phyloP scores from a whole-genome alignment of 2,797 vertebrate genomes.

The Hemibagrus guttatus region DNA sequence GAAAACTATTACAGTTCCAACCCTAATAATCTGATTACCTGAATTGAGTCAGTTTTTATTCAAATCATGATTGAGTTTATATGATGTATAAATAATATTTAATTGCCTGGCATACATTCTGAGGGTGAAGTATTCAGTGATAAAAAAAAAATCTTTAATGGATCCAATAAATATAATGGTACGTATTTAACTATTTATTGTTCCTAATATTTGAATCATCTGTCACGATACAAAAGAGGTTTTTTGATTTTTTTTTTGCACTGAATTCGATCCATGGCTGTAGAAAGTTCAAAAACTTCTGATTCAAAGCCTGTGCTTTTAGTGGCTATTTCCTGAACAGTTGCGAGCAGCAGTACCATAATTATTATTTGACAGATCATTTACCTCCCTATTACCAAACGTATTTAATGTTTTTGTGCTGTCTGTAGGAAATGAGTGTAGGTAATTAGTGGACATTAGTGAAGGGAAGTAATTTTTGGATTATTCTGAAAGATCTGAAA shows the following conservation, averaged over 20 bases:
- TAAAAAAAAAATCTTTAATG: not conserved
- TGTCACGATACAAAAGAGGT: not conserved
- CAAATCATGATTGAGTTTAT: not conserved
- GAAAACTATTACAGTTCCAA: not conserved
- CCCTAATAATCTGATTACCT: not conserved
- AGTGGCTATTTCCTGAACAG: not conserved
- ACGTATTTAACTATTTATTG: not conserved
- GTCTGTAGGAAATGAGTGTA: not conserved
- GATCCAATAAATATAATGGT: not conserved
- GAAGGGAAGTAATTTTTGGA: conserved; percentile 23
- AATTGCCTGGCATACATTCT: not conserved
- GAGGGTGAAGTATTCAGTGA: not conserved
- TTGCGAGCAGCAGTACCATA: conserved; percentile 15
- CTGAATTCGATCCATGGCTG: not conserved
- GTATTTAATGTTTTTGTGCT: not conserved
- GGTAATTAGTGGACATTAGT: conserved; percentile 21
- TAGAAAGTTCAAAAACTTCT: not conserved
- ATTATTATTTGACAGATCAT: conserved; percentile 28
- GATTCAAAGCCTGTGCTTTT: not conserved
- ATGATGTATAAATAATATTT: not conserved
- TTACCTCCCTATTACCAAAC: conserved; percentile 8
- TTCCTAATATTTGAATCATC: not conserved
- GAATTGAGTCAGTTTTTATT: not conserved
- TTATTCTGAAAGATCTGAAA: conserved; percentile 14
- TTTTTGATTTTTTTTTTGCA: not conserved